These are phyloP conservation scores for Lordiphosa stackelbergi DNA, from an alignment of 1,140 invertebrate species.

Conservation along the genomic window DNA sequence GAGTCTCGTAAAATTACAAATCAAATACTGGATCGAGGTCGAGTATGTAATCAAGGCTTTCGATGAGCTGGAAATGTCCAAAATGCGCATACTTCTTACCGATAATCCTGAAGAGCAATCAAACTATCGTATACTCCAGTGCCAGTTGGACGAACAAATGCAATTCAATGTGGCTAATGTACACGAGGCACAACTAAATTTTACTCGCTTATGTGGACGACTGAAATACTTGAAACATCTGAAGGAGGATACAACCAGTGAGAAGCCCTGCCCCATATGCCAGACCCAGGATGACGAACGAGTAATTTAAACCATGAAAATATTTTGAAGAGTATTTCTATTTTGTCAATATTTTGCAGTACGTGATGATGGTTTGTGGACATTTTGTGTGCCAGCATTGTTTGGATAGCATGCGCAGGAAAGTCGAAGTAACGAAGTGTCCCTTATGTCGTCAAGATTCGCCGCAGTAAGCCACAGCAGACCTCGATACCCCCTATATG, in stretches of 20 bases:
- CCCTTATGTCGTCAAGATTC: constrained; percentile 81
- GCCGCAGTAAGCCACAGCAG: constrained; percentile 42
- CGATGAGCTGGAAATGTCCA: constrained; percentile 88
- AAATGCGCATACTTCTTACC: constrained; percentile 79
- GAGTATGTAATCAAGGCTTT: constrained; percentile 78
- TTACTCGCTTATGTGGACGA: constrained; percentile 49
- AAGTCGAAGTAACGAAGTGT: constrained; percentile 77
- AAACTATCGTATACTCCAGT: constrained; percentile 51
- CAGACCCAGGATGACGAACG: constrained; percentile 68
- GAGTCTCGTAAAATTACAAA: constrained; percentile 82
- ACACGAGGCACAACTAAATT: constrained; percentile 51
- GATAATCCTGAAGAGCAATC: constrained; percentile 61
- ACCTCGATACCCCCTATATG: no score
- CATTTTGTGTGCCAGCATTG: constrained; percentile 67
- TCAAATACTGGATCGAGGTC: constrained; percentile 73
- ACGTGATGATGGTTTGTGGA: constrained; percentile 70
- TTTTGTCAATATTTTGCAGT: constrained; percentile 36
- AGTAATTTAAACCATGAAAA: constrained; percentile 17
- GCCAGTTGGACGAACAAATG: constrained; percentile 46
- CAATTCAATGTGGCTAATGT: constrained; percentile 47
- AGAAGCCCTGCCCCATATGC: constrained; percentile 85
- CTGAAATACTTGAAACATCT: constrained; percentile 74
- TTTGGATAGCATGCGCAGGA: constrained; percentile 39
- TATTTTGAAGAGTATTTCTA: background rate
- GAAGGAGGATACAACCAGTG: constrained; percentile 57